Base-by-base conservation (phyloP, 2,888 invertebrate species). In the Keiferia lycopersicella region DNA sequence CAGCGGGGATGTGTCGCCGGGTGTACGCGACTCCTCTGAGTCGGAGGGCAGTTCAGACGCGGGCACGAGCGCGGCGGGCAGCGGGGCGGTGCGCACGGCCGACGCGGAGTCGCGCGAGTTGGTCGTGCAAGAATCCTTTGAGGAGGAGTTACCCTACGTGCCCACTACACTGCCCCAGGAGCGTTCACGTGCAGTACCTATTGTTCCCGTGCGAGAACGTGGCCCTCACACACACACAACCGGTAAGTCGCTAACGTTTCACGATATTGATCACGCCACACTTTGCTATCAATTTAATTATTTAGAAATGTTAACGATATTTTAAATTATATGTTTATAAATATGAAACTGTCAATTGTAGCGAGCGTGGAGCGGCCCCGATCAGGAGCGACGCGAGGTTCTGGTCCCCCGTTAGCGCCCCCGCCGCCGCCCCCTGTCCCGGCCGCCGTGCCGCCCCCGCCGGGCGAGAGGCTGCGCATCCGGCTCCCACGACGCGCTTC, bases 141-240 rank as follows among this genome's bases (percentile, higher is more conserved):
- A 97, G 76, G 96, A 96, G 74, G 96, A 96, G 85, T 91, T 97
- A 77, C 97, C 97, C 1, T 97, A 96, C 82, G 94, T 97, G 77
- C 97, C 97, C 64, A 97, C 97, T n/a, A 97, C 97, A 63, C 88
- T 97, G 78, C 97, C 97, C 20, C 93, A 94, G 81, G 97, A 97
- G 87, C 94, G 97, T 68, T 95, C 97, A 16, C 94, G 95, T 67
- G 96, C 95, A 30, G 89, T 97, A 70, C 95, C 96, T 18, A 94
- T 97, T 76, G 93, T 97, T 69, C 97, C 97, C 26, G 94, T 97
- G 73, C 83, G 76, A 82, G 93, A 77, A 72, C 90, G 88, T 69
- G 84, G 76, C 74, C 85, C 74, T 64, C 86, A 82, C 69, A 77
- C 72, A 63, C 62, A 48, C 10, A 16, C 65, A 0, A 56, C 39